Evolutionary conservation across 2,113 vertebrate species (phyloP), one percentile per base, ranked within the genome.

Genomic region (Nibea coibor): DNA sequence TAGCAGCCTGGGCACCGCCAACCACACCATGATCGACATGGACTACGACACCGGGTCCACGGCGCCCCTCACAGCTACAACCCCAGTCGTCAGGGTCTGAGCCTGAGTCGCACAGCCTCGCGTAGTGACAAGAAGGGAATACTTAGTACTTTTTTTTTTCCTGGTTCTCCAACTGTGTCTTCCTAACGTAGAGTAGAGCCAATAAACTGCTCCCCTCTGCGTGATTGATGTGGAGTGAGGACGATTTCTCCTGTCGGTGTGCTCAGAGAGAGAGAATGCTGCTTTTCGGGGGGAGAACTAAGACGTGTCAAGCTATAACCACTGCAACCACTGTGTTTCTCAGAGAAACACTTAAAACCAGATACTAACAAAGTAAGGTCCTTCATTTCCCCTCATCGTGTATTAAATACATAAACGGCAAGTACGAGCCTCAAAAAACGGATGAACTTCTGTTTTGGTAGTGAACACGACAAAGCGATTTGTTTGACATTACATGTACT

Each of bases 1-100:
- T 92, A 96, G 95, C 93, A 96, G 95, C 86, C 85, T 94, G 74
- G 92, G 91, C 78, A 92, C 95, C 10, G 31, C 81, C 72, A 95
- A 95, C 84, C 93, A 95, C 81, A 94, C 95, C 48, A 53, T 92
- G 72, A 93, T 96, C 66, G 96, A 97, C 86, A 74, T 96, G 83
- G 95, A 96, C 91, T 97, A 95, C 31, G 96, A 97, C 84, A 95
- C 93, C 15, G 94, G 96, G 58, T 97, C 96, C 79, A 95, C 96
- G 0, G 92, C 89, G 2, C 96, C 96, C n/a, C 96, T 97, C 39
- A 96, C 95, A 3, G 91, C 90, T 54, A 93, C 95, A 19, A 93
- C 93, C 5, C 94, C 95, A 0, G 91, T 93, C 1, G 85, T 95
- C 77, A 90, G 93, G 56, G 93, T 94, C 83, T 96, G 92, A 96